Evolutionary conservation across 2,888 invertebrate species (phyloP).

Genomic region (Hipparchia semele): DNA sequence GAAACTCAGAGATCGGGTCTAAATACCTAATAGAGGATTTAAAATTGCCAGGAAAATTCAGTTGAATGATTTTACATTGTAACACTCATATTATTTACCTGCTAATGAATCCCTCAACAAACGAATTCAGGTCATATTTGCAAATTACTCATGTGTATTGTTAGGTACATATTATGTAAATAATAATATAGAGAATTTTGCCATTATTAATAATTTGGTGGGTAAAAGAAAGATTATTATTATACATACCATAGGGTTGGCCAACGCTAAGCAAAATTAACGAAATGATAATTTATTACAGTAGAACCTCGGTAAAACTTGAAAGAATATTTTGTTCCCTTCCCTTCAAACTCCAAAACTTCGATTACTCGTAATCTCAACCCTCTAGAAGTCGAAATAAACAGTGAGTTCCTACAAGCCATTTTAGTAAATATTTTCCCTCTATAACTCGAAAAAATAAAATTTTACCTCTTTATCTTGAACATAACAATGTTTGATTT

Average conservation of each 20-base stretch:
- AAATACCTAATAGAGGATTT: not conserved
- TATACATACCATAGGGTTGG: not conserved
- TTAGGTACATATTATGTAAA: not conserved
- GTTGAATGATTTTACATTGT: constrained; percentile 1
- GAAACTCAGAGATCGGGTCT: too few species aligned
- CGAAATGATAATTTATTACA: not conserved
- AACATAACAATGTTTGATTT: too few species aligned
- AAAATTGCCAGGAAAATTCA: not conserved
- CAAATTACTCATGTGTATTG: constrained; percentile 11
- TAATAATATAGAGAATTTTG: not conserved
- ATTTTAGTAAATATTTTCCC: too few species aligned
- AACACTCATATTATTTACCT: not conserved
- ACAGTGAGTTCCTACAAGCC: too few species aligned
- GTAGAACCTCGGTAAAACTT: not conserved
- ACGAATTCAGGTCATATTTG: not conserved
- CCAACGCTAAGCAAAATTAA: not conserved
- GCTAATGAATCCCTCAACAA: not conserved
- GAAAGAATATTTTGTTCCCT: too few species aligned
- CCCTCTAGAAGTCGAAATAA: too few species aligned
- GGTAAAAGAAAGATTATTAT: not conserved
- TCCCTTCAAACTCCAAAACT: too few species aligned
- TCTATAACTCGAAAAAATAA: too few species aligned
- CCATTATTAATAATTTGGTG: constrained; percentile 3
- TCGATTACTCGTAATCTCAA: too few species aligned
- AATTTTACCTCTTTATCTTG: too few species aligned